Evolutionary conservation across 2,113 vertebrate species (phyloP).

Genomic region (Catharus bicknelli): DNA sequence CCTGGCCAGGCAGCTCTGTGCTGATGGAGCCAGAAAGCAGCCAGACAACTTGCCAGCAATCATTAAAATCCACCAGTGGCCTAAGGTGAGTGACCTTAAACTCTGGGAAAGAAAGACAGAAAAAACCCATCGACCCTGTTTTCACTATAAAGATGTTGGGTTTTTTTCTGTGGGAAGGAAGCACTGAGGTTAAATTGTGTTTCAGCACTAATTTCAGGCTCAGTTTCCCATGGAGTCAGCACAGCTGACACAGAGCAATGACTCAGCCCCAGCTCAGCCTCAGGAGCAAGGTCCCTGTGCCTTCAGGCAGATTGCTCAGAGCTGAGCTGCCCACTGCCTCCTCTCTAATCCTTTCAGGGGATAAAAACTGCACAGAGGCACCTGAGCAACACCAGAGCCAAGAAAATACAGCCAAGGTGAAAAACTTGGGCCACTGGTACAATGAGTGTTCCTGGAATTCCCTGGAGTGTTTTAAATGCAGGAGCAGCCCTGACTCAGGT

Average conservation of each 20-base stretch:
- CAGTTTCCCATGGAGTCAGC: background rate
- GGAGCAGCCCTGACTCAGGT: background rate
- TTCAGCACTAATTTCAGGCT: background rate
- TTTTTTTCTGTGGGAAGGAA: background rate
- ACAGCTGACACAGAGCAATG: background rate
- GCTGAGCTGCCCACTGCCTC: background rate
- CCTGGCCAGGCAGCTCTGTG: background rate
- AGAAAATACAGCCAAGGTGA: background rate
- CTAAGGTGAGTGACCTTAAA: background rate
- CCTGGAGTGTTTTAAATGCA: background rate
- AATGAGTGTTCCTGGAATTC: fast-evolving
- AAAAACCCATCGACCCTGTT: background rate
- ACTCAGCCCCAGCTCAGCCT: background rate
- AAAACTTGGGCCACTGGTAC: background rate
- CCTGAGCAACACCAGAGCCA: background rate
- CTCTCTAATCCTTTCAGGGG: background rate
- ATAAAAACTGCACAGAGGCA: background rate
- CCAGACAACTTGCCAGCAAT: background rate
- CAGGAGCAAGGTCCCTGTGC: background rate
- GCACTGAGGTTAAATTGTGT: background rate
- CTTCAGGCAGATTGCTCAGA: background rate
- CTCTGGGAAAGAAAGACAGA: background rate
- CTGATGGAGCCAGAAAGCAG: background rate
- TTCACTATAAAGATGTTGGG: background rate
- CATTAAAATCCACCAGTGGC: background rate